Evolutionary conservation across 2,113 vertebrate species (phyloP).

Genomic region (Pterocles burchelli): DNA sequence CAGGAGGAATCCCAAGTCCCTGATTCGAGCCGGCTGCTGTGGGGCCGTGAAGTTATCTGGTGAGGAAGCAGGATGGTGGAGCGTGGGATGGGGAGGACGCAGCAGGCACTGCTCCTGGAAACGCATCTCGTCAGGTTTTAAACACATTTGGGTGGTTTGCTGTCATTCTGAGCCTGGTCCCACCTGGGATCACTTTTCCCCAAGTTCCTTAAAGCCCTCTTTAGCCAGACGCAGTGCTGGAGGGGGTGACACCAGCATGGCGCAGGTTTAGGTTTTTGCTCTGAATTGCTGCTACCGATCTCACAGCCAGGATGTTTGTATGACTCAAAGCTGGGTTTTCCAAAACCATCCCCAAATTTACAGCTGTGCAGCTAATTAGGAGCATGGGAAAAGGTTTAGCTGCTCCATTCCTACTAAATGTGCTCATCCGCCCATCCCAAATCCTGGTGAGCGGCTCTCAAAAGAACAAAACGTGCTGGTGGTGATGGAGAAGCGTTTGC

Average conservation of each 20-base stretch:
- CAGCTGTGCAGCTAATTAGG: not conserved
- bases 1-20: too few relatives aligned
- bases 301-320: not conserved
- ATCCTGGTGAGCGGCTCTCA: not conserved
- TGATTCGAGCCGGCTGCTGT: too few relatives aligned
- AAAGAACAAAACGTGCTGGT: accelerated
- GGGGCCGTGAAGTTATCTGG: too few relatives aligned
- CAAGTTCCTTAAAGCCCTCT: not conserved
- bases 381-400: not conserved
- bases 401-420: not conserved
- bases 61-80: too few relatives aligned
- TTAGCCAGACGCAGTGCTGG: accelerated
- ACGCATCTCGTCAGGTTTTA: too few relatives aligned
- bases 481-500: not conserved
- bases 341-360: not conserved
- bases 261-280: not conserved
- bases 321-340: not conserved
- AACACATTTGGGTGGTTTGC: too few relatives aligned
- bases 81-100: too few relatives aligned
- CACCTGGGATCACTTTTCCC: not conserved
- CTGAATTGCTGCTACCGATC: accelerated
- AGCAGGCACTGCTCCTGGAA: too few relatives aligned
- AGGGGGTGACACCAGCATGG: not conserved
- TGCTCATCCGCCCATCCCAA: not conserved
- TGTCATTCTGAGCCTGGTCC: too few relatives aligned